These are phyloP conservation scores for Ambastaia sidthimunki DNA, from an alignment of 2,797 vertebrate species.

Conservation along the genomic window DNA sequence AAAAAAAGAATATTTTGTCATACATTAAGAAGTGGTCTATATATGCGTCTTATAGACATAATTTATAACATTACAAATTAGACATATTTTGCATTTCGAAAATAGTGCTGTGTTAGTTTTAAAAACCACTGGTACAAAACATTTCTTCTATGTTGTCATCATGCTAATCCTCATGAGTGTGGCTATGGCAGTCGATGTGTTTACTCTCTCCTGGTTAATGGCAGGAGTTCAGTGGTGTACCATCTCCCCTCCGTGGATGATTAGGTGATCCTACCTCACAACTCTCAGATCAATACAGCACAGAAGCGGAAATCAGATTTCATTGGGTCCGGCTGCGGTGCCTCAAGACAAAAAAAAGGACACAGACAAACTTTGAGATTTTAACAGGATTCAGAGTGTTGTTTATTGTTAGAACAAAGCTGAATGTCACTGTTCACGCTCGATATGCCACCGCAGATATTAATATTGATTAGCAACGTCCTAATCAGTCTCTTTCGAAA, in stretches of 20 bases:
- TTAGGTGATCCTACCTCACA: slow-evolving; percentile 45
- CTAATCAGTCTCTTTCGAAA: slow-evolving; percentile 17
- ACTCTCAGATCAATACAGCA: slow-evolving; percentile 53
- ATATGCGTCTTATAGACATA: too few species aligned
- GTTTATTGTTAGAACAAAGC: slow-evolving; percentile 23
- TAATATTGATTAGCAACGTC: slow-evolving; percentile 25
- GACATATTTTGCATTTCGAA: too few species aligned
- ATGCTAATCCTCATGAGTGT: slow-evolving; percentile 52
- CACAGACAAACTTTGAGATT: slow-evolving; percentile 14
- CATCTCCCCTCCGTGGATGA: slow-evolving; percentile 48
- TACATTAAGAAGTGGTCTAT: too few species aligned
- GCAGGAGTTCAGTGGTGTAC: slow-evolving; percentile 39
- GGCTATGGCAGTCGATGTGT: slow-evolving; percentile 54
- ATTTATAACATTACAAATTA: too few species aligned
- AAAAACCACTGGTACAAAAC: neutral
- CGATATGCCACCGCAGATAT: slow-evolving; percentile 4
- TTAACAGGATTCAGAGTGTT: neutral
- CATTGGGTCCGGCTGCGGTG: slow-evolving; percentile 18
- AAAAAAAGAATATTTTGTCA: too few species aligned
- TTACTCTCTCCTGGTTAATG: slow-evolving; percentile 57
- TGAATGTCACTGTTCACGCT: slow-evolving; percentile 25
- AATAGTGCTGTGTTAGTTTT: neutral
- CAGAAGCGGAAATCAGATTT: slow-evolving; percentile 53
- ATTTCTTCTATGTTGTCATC: neutral
- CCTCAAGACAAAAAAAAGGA: slow-evolving; percentile 32